phyloP scores from a whole-genome alignment of 1,140 invertebrate species.

The Macrosteles quadrilineatus region DNA sequence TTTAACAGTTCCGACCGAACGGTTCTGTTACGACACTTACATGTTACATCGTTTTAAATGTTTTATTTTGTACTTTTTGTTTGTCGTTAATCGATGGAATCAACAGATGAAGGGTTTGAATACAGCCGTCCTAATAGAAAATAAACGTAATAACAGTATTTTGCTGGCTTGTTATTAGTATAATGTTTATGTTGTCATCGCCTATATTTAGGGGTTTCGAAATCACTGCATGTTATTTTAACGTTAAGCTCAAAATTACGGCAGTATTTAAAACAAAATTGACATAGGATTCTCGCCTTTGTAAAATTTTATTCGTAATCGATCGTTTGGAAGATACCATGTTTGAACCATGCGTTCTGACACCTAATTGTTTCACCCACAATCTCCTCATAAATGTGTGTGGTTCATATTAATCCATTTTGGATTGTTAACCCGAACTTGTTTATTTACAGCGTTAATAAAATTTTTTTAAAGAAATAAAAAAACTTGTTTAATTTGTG shows the following conservation, averaged over 20 bases:
- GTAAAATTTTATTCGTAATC: background rate
- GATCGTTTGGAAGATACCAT: background rate
- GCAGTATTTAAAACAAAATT: background rate
- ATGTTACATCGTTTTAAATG: background rate
- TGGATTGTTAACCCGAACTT: background rate
- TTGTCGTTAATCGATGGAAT: background rate
- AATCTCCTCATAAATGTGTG: constrained; percentile 1
- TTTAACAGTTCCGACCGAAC: background rate
- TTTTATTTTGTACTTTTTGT: background rate
- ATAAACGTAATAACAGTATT: background rate
- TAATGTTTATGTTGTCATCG: background rate
- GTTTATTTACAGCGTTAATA: constrained; percentile 12
- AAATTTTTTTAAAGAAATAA: constrained; percentile 3
- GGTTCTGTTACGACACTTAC: background rate
- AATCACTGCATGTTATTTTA: constrained; percentile 1
- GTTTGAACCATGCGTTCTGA: background rate
- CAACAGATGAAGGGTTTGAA: background rate
- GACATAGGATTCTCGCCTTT: background rate
- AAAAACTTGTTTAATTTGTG: background rate
- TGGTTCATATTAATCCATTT: background rate
- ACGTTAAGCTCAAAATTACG: background rate
- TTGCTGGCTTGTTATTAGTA: constrained; percentile 1
- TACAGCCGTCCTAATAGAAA: constrained; percentile 4
- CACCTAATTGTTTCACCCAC: background rate
- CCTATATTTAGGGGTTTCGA: background rate